phyloP scores from a whole-genome alignment of 2,797 vertebrate genomes.

The Geotrypetes seraphini region DNA sequence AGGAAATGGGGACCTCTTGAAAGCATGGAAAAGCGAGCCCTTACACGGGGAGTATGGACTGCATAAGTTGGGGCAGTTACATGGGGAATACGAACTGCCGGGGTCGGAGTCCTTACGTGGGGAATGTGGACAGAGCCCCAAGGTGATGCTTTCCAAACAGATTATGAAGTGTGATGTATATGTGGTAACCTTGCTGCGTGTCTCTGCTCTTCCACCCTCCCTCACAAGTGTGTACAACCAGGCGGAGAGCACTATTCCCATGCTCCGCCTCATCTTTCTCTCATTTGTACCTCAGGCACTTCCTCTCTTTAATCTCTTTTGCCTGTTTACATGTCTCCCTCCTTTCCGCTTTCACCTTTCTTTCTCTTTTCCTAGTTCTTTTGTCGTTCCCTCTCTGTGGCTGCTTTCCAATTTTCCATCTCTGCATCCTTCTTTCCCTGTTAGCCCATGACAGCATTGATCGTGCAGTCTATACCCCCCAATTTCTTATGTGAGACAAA shows the following conservation, averaged over 20 bases:
- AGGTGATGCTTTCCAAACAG: too few species aligned
- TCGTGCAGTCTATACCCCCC: too few species aligned
- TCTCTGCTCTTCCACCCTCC: not conserved
- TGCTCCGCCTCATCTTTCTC: not conserved
- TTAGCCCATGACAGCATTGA: too few species aligned
- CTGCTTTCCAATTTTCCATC: constrained; percentile 9
- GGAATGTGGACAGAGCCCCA: too few species aligned
- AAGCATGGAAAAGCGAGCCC: too few species aligned
- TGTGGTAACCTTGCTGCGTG: not conserved
- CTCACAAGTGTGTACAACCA: not conserved
- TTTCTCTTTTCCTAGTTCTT: accelerated
- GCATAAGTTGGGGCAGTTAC: too few species aligned
- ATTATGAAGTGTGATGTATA: not conserved
- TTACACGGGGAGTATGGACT: too few species aligned
- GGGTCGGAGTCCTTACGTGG: too few species aligned
- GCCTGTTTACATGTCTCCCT: constrained; percentile 24
- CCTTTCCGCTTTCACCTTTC: constrained; percentile 10
- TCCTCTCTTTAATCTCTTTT: not conserved
- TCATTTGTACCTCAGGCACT: not conserved
- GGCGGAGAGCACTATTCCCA: not conserved
- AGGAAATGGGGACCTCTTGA: too few species aligned
- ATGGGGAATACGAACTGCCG: too few species aligned
- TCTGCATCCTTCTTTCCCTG: constrained; percentile 22
- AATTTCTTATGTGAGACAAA: too few species aligned
- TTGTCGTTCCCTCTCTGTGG: not conserved